Percentiles rank a stretch among this genome's conserved stretches.
Evolutionary conservation across 2,797 vertebrate species (phyloP).

Genomic region (Buceros bicornis): DNA sequence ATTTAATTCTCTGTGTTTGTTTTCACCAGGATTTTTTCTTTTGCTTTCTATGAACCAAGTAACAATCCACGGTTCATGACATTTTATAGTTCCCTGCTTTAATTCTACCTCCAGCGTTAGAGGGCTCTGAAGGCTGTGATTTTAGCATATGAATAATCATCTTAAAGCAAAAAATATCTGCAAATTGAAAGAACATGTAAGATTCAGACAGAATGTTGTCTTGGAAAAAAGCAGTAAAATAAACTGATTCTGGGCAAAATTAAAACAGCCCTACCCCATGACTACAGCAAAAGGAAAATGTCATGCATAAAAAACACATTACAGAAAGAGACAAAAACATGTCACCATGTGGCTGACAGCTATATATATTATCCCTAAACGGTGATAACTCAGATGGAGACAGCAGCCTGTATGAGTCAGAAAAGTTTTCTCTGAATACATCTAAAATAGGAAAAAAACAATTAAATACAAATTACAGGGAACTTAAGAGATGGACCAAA

Average conservation of each 20-base stretch:
- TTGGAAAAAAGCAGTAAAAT: not conserved
- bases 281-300: not conserved
- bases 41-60: not conserved
- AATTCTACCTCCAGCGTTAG: not conserved
- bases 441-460: not conserved
- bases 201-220: not conserved
- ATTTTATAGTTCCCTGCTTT: not conserved
- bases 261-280: not conserved
- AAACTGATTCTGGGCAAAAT: not conserved
- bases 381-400: not conserved
- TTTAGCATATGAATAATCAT: not conserved
- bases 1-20: not conserved
- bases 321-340: not conserved
- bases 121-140: not conserved
- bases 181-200: not conserved
- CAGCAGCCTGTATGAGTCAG: not conserved
- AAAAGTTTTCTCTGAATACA: not conserved
- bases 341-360: not conserved
- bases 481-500: not conserved
- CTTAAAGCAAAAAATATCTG: not conserved
- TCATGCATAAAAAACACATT: not conserved
- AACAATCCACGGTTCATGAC: not conserved
- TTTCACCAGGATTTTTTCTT: not conserved
- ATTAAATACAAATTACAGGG: not conserved
- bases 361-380: not conserved